Percentiles rank a stretch among this genome's conserved stretches.
Conservation (phyloP, 2,797 vertebrate species). For the Bovichtus diacanthus region DNA sequence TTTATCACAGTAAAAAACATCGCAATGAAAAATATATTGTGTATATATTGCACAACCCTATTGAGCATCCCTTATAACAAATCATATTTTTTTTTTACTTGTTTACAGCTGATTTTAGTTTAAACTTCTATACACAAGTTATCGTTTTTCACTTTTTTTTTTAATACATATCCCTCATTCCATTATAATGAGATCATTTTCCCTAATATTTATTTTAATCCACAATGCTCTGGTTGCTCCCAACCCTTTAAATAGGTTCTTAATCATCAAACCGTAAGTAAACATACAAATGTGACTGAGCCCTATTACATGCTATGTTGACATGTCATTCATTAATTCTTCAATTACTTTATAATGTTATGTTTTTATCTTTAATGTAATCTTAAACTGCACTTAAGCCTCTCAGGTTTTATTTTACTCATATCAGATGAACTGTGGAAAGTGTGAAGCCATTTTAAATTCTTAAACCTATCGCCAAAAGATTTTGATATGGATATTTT, state of each 20-base stretch:
- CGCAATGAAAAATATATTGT: too few species aligned
- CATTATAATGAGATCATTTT: not conserved
- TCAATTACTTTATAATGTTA: too few species aligned
- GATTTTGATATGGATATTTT: not conserved
- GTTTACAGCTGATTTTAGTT: too few species aligned
- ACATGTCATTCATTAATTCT: too few species aligned
- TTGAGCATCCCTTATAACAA: too few species aligned
- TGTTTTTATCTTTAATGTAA: not conserved
- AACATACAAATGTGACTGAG: not conserved
- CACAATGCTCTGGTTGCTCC: not conserved
- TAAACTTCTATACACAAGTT: too few species aligned
- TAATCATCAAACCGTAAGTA: constrained; percentile 1
- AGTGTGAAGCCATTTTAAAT: not conserved
- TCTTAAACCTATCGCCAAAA: not conserved
- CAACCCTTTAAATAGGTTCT: not conserved
- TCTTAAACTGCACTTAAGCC: not conserved
- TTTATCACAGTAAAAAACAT: too few species aligned
- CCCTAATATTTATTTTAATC: not conserved
- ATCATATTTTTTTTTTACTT: too few species aligned
- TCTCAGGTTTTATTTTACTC: not conserved
- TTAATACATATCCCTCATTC: not conserved
- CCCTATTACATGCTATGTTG: too few species aligned
- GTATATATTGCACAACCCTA: too few species aligned
- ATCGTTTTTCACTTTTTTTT: not conserved
- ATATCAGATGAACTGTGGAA: not conserved